phyloP scores from a whole-genome alignment of 2,113 vertebrate genomes.

The Machaerirhynchus nigripectus region DNA sequence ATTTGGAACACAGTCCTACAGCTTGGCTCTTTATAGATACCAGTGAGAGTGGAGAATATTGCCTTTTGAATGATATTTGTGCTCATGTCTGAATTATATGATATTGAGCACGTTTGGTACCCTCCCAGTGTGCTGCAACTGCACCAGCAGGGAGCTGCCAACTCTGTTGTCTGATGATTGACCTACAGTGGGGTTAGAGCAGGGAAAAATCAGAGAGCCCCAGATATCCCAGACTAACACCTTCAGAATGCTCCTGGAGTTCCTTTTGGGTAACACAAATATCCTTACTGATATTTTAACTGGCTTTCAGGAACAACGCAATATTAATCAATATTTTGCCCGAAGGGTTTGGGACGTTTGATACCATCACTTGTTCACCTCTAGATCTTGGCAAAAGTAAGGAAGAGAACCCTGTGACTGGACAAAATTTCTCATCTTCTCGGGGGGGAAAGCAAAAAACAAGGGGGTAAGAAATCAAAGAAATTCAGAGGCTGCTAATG shows the following conservation, averaged over 20 bases:
- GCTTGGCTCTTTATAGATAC: background rate
- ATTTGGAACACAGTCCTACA: background rate
- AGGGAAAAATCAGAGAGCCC: background rate
- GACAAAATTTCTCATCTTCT: background rate
- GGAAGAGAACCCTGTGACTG: background rate
- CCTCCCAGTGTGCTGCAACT: background rate
- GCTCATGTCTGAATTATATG: background rate
- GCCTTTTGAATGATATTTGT: background rate
- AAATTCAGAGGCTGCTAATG: background rate
- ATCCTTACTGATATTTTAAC: background rate
- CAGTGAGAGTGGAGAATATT: background rate
- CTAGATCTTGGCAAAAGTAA: background rate
- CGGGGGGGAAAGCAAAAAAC: accelerated
- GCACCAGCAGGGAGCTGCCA: background rate
- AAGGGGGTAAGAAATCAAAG: background rate
- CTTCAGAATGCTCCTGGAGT: background rate
- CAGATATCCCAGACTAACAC: background rate
- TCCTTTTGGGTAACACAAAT: background rate
- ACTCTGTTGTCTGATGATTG: background rate
- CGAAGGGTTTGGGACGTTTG: background rate
- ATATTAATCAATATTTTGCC: background rate
- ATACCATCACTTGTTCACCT: background rate
- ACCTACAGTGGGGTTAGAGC: background rate
- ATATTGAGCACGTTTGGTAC: background rate
- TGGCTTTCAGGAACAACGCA: background rate